Evolutionary conservation across 1,140 invertebrate genomes (phyloP).

Genomic region (Zaprionus tsacasi): DNA sequence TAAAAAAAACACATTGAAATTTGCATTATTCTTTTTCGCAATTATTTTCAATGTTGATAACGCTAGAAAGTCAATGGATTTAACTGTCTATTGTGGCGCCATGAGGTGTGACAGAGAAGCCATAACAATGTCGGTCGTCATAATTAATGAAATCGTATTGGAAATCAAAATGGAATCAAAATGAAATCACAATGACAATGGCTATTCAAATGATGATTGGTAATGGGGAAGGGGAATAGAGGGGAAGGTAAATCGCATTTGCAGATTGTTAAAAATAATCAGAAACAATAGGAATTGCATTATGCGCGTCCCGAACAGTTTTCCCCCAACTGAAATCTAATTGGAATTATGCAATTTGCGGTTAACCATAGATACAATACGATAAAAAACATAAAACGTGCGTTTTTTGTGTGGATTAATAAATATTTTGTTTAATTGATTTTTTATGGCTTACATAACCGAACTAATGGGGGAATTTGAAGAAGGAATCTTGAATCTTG

Average conservation of each 20-base stretch:
- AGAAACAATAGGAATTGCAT: conserved; percentile 30
- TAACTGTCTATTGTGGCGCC: not conserved
- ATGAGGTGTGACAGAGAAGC: conserved; percentile 5
- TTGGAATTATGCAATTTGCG: conserved; percentile 57
- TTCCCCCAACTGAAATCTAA: conserved; percentile 26
- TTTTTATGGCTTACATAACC: conserved; percentile 49
- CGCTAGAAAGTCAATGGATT: conserved; percentile 22
- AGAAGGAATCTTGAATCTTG: no score
- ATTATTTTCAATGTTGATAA: not conserved
- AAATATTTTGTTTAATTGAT: conserved; percentile 56
- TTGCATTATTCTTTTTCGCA: not conserved
- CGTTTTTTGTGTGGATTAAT: conserved; percentile 46
- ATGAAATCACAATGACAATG: conserved; percentile 20
- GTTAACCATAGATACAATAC: conserved; percentile 37
- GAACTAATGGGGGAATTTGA: no score
- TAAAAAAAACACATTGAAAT: not conserved
- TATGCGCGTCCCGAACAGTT: not conserved
- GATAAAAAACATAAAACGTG: conserved; percentile 27
- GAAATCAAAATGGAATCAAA: conserved; percentile 26
- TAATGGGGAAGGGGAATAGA: not conserved
- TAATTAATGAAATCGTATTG: conserved; percentile 45
- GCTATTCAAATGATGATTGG: not conserved
- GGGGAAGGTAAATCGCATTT: conserved; percentile 23
- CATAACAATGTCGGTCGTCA: not conserved
- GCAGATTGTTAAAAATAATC: conserved; percentile 44